A percentile compares a stretch with the other conserved stretches of the same genome.
Conservation (phyloP, 2,113 vertebrate genomes). For the Erythrocebus patas region DNA sequence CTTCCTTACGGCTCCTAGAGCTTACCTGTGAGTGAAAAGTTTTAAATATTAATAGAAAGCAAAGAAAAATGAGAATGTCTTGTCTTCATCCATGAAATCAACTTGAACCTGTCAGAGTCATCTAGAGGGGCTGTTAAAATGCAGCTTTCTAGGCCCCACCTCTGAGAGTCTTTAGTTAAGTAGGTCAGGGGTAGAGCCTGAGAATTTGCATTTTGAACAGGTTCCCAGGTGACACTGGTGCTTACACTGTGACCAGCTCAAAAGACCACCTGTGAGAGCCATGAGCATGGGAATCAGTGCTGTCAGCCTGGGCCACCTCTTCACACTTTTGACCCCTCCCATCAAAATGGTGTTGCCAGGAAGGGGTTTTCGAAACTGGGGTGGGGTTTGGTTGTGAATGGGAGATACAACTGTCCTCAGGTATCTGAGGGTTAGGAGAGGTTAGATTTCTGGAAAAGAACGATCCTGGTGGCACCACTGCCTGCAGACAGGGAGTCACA, state of each 20-base stretch:
- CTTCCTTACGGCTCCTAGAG: neutral
- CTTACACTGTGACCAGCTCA: neutral
- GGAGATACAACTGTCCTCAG: neutral
- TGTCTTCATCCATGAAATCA: neutral
- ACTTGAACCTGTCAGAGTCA: neutral
- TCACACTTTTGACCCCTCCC: fast-evolving
- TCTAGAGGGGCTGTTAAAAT: neutral
- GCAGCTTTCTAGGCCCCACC: neutral
- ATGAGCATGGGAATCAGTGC: neutral
- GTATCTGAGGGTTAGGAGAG: neutral
- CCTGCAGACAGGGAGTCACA: neutral
- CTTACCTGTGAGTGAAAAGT: neutral
- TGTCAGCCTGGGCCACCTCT: neutral
- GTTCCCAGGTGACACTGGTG: too few relatives aligned
- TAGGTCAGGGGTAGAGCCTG: neutral
- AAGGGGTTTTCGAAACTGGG: fast-evolving
- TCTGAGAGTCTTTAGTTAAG: neutral
- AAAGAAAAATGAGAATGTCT: neutral
- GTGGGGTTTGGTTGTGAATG: fast-evolving
- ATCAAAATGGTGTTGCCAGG: neutral
- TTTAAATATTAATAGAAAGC: neutral
- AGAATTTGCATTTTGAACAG: neutral
- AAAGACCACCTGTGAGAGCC: neutral
- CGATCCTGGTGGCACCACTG: neutral
- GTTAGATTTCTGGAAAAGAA: neutral